Percentiles rank a stretch among this genome's conserved stretches.
Conservation (phyloP, 1,140 invertebrate genomes). For the Ostrea edulis region DNA sequence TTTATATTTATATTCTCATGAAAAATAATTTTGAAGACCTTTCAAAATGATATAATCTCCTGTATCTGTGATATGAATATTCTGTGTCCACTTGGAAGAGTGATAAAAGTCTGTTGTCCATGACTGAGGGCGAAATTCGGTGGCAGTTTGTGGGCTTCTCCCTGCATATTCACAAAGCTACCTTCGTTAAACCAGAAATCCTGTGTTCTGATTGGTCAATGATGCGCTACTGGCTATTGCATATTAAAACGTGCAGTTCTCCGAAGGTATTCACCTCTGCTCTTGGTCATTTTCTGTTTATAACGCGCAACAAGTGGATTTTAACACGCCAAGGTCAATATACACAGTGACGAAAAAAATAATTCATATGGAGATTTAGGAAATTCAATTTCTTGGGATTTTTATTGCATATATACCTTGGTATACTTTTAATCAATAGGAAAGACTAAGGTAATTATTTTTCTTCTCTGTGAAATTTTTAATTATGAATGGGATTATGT, state of each 20-base stretch:
- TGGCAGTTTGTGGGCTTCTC: not conserved
- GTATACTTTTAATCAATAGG: not conserved
- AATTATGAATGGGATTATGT: not conserved
- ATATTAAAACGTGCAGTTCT: constrained; percentile 30
- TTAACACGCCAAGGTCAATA: not conserved
- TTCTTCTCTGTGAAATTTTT: not conserved
- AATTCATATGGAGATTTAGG: not conserved
- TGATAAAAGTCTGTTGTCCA: too few species aligned
- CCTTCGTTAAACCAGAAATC: constrained; percentile 27
- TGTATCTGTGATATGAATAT: too few species aligned
- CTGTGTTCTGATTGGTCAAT: constrained; percentile 28
- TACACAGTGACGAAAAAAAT: not conserved
- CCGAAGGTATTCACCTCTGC: constrained; percentile 25
- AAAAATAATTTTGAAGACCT: too few species aligned
- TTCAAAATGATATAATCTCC: too few species aligned
- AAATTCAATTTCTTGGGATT: not conserved
- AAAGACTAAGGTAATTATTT: not conserved
- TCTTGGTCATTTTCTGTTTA: constrained; percentile 32
- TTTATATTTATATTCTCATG: too few species aligned
- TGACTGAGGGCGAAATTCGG: not conserved
- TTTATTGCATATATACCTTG: not conserved
- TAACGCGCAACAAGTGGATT: constrained; percentile 19
- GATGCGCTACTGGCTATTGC: constrained; percentile 23
- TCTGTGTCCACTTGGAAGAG: too few species aligned
- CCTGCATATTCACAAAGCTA: not conserved